These are phyloP conservation scores for Motacilla alba DNA, from an alignment of 2,113 vertebrate species.

Conservation along the genomic window DNA sequence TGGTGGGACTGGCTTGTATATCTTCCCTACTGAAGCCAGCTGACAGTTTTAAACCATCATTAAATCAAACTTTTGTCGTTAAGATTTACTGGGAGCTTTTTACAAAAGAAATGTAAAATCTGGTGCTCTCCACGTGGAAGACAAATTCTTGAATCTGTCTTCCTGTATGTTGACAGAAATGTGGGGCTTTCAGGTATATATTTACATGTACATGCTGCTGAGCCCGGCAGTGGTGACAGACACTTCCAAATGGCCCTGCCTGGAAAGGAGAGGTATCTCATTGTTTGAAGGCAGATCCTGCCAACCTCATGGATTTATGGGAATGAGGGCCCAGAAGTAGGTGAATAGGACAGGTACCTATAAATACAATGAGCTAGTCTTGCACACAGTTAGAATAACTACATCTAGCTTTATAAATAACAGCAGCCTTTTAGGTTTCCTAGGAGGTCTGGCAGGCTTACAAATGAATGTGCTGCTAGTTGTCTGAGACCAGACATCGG, in stretches of 20 bases:
- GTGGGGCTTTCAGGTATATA: background rate
- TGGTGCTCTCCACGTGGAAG: background rate
- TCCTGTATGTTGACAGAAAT: background rate
- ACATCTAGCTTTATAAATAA: slow-evolving; percentile 41
- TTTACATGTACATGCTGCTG: background rate
- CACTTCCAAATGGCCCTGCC: background rate
- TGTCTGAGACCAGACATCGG: slow-evolving; percentile 16
- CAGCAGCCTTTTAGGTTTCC: slow-evolving; percentile 38
- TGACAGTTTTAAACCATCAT: slow-evolving; percentile 24
- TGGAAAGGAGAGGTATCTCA: background rate
- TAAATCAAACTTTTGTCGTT: slow-evolving; percentile 8
- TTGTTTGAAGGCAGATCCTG: background rate
- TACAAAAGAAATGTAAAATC: slow-evolving; percentile 15
- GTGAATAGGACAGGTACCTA: slow-evolving; percentile 38
- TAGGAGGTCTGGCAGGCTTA: slow-evolving; percentile 52
- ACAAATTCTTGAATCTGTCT: background rate
- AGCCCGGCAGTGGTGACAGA: background rate
- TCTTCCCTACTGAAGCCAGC: slow-evolving; percentile 21
- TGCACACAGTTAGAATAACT: background rate
- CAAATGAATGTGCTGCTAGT: slow-evolving; percentile 23
- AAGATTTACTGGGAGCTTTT: slow-evolving; percentile 8
- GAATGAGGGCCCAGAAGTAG: background rate
- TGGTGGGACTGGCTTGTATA: background rate
- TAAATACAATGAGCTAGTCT: slow-evolving; percentile 1
- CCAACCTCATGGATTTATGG: background rate